phyloP scores from a whole-genome alignment of 2,888 invertebrate genomes.

The Lumbricus terrestris region DNA sequence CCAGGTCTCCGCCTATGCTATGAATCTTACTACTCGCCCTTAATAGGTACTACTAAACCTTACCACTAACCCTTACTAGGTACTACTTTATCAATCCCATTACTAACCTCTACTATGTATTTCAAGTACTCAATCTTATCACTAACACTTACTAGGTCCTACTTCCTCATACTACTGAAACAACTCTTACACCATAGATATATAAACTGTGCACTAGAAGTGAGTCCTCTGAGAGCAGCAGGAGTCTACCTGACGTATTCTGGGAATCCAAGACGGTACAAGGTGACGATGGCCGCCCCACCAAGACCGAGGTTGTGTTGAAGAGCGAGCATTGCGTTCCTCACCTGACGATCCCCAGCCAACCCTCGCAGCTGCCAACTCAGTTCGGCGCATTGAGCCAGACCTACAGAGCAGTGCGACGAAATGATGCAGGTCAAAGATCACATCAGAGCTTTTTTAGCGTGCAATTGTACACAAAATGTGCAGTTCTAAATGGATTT shows the following conservation, averaged over 20 bases:
- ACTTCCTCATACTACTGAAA: background rate
- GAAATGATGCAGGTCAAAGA: background rate
- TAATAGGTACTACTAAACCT: background rate
- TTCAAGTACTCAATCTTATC: too few relatives aligned
- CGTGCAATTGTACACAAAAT: too few relatives aligned
- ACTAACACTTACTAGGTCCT: background rate
- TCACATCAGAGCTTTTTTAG: too few relatives aligned
- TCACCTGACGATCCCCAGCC: slow-evolving; percentile 77
- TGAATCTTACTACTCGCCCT: too few relatives aligned
- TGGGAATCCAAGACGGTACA: slow-evolving; percentile 84
- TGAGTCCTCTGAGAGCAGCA: background rate
- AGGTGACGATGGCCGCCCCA: slow-evolving; percentile 86
- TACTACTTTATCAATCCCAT: background rate
- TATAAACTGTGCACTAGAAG: background rate
- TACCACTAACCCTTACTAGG: background rate
- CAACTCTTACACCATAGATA: background rate
- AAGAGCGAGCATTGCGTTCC: slow-evolving; percentile 77
- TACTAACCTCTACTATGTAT: too few relatives aligned
- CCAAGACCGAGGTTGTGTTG: slow-evolving; percentile 95
- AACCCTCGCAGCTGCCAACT: slow-evolving; percentile 81
- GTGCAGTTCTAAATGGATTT: too few relatives aligned
- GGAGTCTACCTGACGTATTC: slow-evolving; percentile 35
- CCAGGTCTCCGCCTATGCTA: too few relatives aligned
- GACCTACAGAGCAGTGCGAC: slow-evolving; percentile 57
- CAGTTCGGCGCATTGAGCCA: slow-evolving; percentile 87